A percentile compares a stretch with the other conserved stretches of the same genome.
phyloP scores from a whole-genome alignment of 2,113 vertebrate genomes.

The Tragelaphus imberbis region DNA sequence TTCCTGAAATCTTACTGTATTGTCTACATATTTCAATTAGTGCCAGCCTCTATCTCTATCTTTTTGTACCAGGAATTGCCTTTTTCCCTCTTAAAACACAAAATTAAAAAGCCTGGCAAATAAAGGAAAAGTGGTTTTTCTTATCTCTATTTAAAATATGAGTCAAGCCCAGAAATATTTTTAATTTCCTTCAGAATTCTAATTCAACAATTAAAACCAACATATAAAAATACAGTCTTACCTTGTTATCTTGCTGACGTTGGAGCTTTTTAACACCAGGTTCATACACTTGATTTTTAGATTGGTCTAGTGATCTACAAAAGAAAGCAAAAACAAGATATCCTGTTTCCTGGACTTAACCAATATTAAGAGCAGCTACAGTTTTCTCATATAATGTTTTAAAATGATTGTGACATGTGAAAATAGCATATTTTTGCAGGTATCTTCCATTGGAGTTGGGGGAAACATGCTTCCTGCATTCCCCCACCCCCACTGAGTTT shows the following conservation, averaged over 20 bases:
- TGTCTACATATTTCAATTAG: neutral
- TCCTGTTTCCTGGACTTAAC: neutral
- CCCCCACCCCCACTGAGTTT: slow-evolving; percentile 72
- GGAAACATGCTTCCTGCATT: slow-evolving; percentile 75
- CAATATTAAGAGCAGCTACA: neutral
- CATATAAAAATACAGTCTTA: neutral
- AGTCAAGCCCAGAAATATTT: neutral
- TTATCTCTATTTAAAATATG: neutral
- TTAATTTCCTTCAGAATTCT: neutral
- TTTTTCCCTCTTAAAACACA: neutral
- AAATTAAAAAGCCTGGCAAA: neutral
- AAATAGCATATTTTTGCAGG: slow-evolving; percentile 13
- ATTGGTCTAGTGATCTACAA: slow-evolving; percentile 82
- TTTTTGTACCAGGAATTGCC: neutral
- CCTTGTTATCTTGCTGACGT: slow-evolving; percentile 63
- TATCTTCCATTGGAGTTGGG: slow-evolving; percentile 12
- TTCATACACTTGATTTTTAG: slow-evolving; percentile 73
- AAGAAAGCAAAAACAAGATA: slow-evolving; percentile 10
- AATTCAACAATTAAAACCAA: neutral
- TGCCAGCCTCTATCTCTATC: neutral
- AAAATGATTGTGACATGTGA: neutral
- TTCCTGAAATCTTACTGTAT: neutral
- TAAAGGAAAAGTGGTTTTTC: neutral
- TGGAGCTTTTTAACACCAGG: slow-evolving; percentile 78
- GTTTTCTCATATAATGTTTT: neutral